A percentile compares a stretch with the other conserved stretches of the same genome.
Evolutionary conservation across 2,797 vertebrate genomes (phyloP).

Genomic region (Gorsachius magnificus): DNA sequence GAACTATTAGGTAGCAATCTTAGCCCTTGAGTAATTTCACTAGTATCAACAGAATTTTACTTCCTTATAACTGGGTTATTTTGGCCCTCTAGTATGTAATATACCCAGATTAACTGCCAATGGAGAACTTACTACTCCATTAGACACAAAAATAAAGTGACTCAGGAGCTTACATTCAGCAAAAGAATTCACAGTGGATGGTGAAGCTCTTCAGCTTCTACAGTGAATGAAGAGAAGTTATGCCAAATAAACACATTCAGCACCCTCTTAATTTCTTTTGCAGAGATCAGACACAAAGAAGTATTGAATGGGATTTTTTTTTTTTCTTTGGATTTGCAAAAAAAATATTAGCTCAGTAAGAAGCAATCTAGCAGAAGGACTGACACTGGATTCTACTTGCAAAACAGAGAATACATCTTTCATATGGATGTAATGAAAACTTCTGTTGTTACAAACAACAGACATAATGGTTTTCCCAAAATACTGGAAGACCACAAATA

Average conservation of each 20-base stretch:
- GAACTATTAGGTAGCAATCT: neutral
- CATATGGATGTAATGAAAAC: neutral
- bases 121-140: neutral
- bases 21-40: neutral
- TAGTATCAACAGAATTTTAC: neutral
- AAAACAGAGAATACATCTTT: neutral
- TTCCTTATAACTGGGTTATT: neutral
- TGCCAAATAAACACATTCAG: neutral
- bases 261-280: neutral
- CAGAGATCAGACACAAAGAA: neutral
- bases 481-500: neutral
- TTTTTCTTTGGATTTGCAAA: neutral
- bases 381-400: neutral
- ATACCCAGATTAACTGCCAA: neutral
- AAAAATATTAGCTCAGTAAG: neutral
- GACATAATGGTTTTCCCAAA: neutral
- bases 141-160: neutral
- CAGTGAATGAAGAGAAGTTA: neutral
- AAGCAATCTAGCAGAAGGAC: neutral
- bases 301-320: neutral
- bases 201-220: neutral
- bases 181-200: neutral
- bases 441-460: neutral
- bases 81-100: neutral
- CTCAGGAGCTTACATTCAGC: neutral